phyloP scores from a whole-genome alignment of 2,113 vertebrate genomes.

The Daboia siamensis region DNA sequence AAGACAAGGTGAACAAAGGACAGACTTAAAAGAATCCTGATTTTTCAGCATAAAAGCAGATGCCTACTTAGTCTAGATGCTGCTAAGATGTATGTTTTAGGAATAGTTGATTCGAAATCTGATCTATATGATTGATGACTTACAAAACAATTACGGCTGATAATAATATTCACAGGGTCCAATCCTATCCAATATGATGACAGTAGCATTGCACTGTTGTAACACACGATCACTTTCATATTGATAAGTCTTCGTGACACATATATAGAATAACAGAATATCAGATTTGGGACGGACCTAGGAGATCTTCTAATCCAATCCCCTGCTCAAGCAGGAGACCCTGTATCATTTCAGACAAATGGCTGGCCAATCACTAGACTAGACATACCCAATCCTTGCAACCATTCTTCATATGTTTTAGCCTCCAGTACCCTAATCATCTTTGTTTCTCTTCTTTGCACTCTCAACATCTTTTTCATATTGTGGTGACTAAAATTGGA shows the following conservation, averaged over 20 bases:
- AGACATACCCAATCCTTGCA: not conserved
- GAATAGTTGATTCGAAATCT: not conserved
- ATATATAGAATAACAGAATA: not conserved
- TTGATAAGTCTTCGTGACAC: not conserved
- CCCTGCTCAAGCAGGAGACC: not conserved
- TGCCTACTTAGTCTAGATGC: not conserved
- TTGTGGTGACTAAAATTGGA: not conserved
- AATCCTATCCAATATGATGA: not conserved
- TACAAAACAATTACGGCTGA: not conserved
- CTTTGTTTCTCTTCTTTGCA: not conserved
- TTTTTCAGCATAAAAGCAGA: not conserved
- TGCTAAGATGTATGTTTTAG: not conserved
- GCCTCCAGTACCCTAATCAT: not conserved
- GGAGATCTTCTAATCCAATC: not conserved
- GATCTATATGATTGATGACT: not conserved
- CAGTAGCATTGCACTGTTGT: not conserved
- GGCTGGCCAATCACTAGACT: not conserved
- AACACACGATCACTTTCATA: not conserved
- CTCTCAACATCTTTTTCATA: not conserved
- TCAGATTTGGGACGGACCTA: not conserved
- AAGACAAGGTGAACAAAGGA: not conserved
- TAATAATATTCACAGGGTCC: not conserved
- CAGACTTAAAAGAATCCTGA: not conserved
- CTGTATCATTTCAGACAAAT: not conserved
- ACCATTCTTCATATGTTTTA: not conserved